A percentile compares a stretch with the other conserved stretches of the same genome.
Evolutionary conservation across 1,140 invertebrate species (phyloP).

Genomic region (Magallana ariakensis): DNA sequence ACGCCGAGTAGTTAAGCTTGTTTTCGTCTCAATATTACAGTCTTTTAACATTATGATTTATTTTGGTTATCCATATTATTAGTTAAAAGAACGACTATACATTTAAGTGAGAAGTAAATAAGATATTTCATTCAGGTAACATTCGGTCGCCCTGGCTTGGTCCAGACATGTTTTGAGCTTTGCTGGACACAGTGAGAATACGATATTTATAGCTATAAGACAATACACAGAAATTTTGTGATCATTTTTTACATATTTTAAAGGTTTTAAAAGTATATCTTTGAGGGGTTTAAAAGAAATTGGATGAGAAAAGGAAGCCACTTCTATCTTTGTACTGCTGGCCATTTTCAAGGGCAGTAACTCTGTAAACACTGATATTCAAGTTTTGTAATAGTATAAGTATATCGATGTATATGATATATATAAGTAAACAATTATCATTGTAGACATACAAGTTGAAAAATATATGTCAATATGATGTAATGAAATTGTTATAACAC

Average conservation of each 20-base stretch:
- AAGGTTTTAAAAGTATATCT: background rate
- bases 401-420: no score
- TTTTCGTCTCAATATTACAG: background rate
- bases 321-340: background rate
- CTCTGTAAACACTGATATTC: conserved; percentile 11
- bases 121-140: background rate
- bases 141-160: conserved; percentile 13
- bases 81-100: background rate
- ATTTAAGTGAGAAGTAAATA: background rate
- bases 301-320: background rate
- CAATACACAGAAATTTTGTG: background rate
- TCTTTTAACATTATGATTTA: background rate
- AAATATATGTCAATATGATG: no score
- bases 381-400: no score
- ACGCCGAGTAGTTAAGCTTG: background rate
- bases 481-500: no score
- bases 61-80: background rate
- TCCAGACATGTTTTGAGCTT: conserved; percentile 27
- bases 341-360: background rate
- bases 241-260: background rate
- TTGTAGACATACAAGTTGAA: no score
- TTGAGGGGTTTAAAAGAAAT: background rate
- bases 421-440: no score
- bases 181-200: background rate
- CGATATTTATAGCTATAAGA: background rate